These are phyloP conservation scores for Tarsius wallacei DNA, from an alignment of 2,797 vertebrate species.

Conservation along the genomic window DNA sequence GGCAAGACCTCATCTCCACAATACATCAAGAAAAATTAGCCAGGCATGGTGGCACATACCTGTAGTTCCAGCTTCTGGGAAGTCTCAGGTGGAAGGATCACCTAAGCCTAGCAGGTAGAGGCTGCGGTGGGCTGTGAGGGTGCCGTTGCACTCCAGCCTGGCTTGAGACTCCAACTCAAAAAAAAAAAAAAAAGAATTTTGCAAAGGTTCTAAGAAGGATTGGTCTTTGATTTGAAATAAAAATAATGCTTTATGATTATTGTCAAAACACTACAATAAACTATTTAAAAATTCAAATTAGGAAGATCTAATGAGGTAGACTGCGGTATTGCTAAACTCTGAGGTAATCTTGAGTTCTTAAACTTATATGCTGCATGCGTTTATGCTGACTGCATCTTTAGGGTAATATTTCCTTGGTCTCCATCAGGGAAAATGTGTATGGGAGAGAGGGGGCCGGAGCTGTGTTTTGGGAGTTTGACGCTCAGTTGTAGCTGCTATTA, in stretches of 20 bases:
- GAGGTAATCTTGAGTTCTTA: neutral
- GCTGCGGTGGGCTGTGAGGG: too few relatives aligned
- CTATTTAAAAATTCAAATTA: neutral
- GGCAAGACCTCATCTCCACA: too few relatives aligned
- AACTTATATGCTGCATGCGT: neutral
- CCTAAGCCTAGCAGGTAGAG: too few relatives aligned
- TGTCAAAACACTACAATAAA: neutral
- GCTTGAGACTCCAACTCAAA: too few relatives aligned
- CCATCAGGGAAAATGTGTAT: neutral
- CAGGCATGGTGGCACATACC: too few relatives aligned
- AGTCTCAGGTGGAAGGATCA: too few relatives aligned
- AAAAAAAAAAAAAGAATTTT: too few relatives aligned
- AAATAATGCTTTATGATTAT: neutral
- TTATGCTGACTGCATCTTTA: neutral
- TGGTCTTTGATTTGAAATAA: slow-evolving; percentile 6
- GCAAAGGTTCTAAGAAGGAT: neutral
- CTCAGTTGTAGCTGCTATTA: neutral
- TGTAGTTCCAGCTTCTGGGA: too few relatives aligned
- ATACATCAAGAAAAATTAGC: too few relatives aligned
- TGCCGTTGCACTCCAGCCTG: too few relatives aligned
- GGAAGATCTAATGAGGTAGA: neutral
- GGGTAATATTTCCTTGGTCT: neutral
- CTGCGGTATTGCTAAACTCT: neutral
- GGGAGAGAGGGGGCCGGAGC: neutral
- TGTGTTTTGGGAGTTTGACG: neutral